Percentiles rank a stretch among this genome's conserved stretches.
Conservation (phyloP, 1,140 invertebrate genomes). For the Eumaeus atala region DNA sequence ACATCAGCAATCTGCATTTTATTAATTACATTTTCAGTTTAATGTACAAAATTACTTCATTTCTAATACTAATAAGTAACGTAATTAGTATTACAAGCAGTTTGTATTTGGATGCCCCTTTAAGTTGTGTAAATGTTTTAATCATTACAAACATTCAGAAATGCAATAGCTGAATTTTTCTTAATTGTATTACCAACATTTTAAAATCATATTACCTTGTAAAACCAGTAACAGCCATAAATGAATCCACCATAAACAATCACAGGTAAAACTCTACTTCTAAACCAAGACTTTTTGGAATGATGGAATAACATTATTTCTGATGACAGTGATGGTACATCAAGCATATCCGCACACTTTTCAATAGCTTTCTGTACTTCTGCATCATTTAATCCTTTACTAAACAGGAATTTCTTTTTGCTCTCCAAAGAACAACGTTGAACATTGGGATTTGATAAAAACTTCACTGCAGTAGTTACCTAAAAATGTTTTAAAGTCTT, state of each 20-base stretch:
- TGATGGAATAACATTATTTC: constrained; percentile 61
- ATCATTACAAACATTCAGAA: no score
- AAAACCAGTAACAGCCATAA: constrained; percentile 83
- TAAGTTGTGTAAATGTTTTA: no score
- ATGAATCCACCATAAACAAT: constrained; percentile 80
- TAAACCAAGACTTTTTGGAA: constrained; percentile 74
- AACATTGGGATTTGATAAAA: constrained; percentile 89
- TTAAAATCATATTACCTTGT: constrained; percentile 75
- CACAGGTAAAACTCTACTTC: constrained; percentile 80
- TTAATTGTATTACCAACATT: not conserved
- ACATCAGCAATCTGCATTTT: no score
- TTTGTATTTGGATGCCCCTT: not conserved
- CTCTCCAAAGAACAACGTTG: constrained; percentile 81
- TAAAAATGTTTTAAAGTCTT: constrained; percentile 53
- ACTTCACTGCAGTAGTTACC: constrained; percentile 90
- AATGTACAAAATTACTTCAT: no score
- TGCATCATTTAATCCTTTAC: constrained; percentile 86
- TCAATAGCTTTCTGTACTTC: constrained; percentile 85
- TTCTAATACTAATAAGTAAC: not conserved
- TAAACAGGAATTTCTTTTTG: constrained; percentile 86
- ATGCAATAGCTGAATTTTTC: no score
- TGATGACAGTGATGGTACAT: constrained; percentile 54
- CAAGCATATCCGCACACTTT: constrained; percentile 51
- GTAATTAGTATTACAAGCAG: not conserved
- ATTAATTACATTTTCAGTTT: no score